Evolutionary conservation across 2,888 invertebrate genomes (phyloP), one percentile per base, ranked within the genome.

Genomic region (Phortica okadai): DNA sequence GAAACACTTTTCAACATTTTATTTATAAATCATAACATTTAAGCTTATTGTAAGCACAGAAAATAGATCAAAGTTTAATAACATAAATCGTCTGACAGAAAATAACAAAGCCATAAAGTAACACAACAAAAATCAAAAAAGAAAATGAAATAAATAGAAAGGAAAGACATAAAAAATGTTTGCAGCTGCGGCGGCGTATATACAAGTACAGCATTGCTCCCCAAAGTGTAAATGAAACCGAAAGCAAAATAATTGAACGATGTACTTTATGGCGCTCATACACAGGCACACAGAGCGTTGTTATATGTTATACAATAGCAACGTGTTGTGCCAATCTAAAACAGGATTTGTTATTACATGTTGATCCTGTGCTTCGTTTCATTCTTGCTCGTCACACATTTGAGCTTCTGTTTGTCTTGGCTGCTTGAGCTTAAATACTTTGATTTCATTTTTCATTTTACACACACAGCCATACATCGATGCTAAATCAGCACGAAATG

Each of bases 381-480:
- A 33, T 33, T 33, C 33, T 33, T 54, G 54, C 54, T n/a, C 54
- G n/a, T n/a, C 10, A 10, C 54, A 54, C 54, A 54, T 54, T 14
- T 69, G 67, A 67, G 44, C 21, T 59, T 62, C 45, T 62, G 44
- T 73, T 42, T 73, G 64, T 16, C 84, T 16, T 72, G 50, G 11
- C 21, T 72, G 84, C 82, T 79, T 78, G 82, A 81, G 86, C 83
- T 86, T 84, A 85, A 87, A 86, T 83, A 81, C 85, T 86, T 85
- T 87, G 85, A 86, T 86, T 87, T 87, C 87, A 87, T 86, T 86
- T 86, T 85, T 85, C 85, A 87, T 87, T 85, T 84, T 41, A 6
- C 64, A 33, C 33, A 33, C 33, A 33, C 33, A 33, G 21, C 21
- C 33, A 33, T 33, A 33, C 33, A 33, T 33, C 3, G 33, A 33